phyloP scores from a whole-genome alignment of 37 sponge, comb jelly and placozoan genomes.

The Ephydatia muelleri region DNA sequence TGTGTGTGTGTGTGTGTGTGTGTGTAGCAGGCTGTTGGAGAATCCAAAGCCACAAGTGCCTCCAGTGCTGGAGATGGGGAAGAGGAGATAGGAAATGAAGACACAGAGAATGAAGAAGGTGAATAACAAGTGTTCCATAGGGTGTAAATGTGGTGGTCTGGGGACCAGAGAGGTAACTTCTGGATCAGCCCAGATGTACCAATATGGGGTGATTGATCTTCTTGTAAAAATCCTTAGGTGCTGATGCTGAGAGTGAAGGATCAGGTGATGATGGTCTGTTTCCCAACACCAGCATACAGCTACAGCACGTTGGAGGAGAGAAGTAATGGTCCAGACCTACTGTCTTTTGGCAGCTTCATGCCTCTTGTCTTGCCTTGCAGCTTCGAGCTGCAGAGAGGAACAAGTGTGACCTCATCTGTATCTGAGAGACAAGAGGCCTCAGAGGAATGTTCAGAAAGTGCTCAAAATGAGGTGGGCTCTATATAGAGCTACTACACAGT shows the following conservation, averaged over 20 bases:
- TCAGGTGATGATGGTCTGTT: constrained; percentile 39
- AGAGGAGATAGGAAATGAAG: background rate
- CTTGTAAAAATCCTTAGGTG: background rate
- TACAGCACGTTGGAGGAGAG: constrained; percentile 43
- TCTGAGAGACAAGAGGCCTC: background rate
- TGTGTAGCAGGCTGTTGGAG: background rate
- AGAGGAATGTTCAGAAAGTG: background rate
- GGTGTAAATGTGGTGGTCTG: constrained; percentile 2
- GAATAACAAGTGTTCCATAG: background rate
- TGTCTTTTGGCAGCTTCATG: too few species aligned
- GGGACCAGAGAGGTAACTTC: background rate
- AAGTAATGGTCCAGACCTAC: constrained; percentile 17
- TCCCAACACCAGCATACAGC: constrained; percentile 66
- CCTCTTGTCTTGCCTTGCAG: constrained; percentile 13
- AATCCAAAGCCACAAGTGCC: background rate
- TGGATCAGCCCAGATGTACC: too few species aligned
- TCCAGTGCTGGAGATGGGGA: background rate
- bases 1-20: too few species aligned
- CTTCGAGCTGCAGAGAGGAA: constrained; percentile 52
- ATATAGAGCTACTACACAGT: constrained; percentile 4
- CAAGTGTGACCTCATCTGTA: constrained; percentile 20
- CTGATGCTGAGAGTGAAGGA: constrained; percentile 34
- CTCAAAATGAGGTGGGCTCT: constrained; percentile 2
- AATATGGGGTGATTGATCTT: too few species aligned
- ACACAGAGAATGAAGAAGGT: constrained; percentile 15